Conservation (phyloP, 2,888 invertebrate genomes). For the Conistra vaccinii region DNA sequence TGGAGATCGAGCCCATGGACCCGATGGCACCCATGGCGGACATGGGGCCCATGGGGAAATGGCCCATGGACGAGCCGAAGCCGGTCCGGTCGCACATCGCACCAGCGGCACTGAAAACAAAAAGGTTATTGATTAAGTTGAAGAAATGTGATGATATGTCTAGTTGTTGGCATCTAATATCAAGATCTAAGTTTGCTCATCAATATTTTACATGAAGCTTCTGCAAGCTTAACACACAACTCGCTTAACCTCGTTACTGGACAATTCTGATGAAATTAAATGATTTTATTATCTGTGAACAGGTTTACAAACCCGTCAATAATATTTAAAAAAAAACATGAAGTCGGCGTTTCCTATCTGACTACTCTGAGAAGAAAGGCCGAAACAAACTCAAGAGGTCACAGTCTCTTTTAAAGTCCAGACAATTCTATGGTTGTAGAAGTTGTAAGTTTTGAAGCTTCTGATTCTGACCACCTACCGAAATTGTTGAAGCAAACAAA, state of each 20-base stretch:
- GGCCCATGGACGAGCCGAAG: conserved; percentile 92
- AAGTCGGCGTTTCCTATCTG: too few species aligned
- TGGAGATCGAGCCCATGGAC: conserved; percentile 89
- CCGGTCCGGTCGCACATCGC: conserved; percentile 93
- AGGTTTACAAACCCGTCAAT: too few species aligned
- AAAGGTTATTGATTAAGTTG: conserved; percentile 2
- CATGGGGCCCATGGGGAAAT: conserved; percentile 89
- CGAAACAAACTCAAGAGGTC: too few species aligned
- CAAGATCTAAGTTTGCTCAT: not conserved
- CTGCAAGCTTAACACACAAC: not conserved
- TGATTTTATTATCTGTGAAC: too few species aligned
- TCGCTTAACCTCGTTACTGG: too few species aligned
- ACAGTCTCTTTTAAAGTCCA: too few species aligned
- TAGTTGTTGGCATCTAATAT: not conserved
- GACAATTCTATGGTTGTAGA: not conserved
- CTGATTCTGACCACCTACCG: not conserved
- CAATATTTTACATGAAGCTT: not conserved
- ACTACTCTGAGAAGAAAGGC: too few species aligned
- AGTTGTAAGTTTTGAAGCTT: not conserved
- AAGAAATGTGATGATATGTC: not conserved
- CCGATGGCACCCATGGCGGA: conserved; percentile 91
- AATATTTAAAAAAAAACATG: too few species aligned
- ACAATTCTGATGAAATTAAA: too few species aligned
- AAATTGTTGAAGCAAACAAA: not conserved
- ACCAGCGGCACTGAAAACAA: conserved; percentile 92